These are phyloP conservation scores for Lasiommata megera DNA, from an alignment of 2,888 invertebrate genomes.

Conservation along the genomic window DNA sequence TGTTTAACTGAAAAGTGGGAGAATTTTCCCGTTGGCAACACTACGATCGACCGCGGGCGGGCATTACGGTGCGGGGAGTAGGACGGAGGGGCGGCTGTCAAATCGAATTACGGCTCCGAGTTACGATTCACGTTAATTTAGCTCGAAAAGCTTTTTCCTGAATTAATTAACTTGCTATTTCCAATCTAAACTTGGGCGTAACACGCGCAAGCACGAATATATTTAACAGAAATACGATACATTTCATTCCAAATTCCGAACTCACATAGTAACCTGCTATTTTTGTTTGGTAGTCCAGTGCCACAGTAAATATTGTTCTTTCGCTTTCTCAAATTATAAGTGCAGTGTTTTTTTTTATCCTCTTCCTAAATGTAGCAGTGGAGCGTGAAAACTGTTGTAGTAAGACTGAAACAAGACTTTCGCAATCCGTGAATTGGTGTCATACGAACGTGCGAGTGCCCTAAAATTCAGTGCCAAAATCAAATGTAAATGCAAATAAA, in stretches of 20 bases:
- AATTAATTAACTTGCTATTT: constrained; percentile 52
- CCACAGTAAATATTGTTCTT: constrained; percentile 71
- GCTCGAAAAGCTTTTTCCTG: constrained; percentile 57
- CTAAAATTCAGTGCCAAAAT: constrained; percentile 52
- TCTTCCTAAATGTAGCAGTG: constrained; percentile 35
- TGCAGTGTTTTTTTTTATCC: constrained; percentile 48
- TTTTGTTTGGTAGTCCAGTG: constrained; percentile 72
- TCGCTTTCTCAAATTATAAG: constrained; percentile 57
- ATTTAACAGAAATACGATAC: constrained; percentile 9
- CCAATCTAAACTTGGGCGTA: constrained; percentile 41
- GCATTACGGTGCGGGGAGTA: constrained; percentile 42
- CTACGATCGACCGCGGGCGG: constrained; percentile 62
- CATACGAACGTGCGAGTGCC: constrained; percentile 31
- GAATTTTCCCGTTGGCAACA: constrained; percentile 51
- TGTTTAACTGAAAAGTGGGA: constrained; percentile 27
- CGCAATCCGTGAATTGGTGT: constrained; percentile 40
- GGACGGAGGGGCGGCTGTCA: constrained; percentile 61
- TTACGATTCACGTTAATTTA: constrained; percentile 58
- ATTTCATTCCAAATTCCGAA: constrained; percentile 11
- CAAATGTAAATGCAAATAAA: constrained; percentile 25
- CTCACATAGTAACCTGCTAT: constrained; percentile 47
- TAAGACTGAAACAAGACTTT: constrained; percentile 40
- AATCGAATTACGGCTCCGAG: constrained; percentile 57
- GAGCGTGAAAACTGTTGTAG: constrained; percentile 42
- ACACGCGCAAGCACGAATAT: constrained; percentile 44